Conservation (phyloP, 1,140 invertebrate genomes). For the Neotoxoptera formosana region DNA sequence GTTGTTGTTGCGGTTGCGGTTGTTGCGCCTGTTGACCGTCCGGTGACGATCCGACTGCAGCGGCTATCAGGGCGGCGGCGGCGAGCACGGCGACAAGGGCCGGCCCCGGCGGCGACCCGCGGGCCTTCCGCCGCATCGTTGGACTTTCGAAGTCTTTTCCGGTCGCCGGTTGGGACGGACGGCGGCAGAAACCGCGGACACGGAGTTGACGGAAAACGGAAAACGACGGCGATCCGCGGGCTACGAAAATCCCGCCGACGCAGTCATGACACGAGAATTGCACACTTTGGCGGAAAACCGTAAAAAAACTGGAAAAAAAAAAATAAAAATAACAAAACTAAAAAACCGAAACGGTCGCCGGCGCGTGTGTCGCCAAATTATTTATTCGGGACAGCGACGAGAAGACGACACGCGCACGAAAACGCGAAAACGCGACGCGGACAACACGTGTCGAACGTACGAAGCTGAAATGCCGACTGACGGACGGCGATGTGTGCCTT, state of each 20-base stretch:
- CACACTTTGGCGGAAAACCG: neutral
- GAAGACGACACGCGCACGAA: neutral
- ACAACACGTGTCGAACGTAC: neutral
- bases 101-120: neutral
- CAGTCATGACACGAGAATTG: neutral
- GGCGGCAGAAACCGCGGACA: neutral
- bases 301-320: neutral
- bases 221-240: neutral
- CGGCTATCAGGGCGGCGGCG: neutral
- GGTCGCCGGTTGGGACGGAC: neutral
- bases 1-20: neutral
- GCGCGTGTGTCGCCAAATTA: neutral
- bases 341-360: neutral
- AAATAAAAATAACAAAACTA: neutral
- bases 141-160: neutral
- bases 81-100: neutral
- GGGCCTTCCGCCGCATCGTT: neutral
- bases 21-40: neutral
- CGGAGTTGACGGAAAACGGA: neutral
- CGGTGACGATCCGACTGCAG: neutral
- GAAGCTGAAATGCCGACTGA: conserved; percentile 37
- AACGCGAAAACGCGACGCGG: neutral
- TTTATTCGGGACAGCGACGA: neutral
- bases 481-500: neutral
- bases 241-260: neutral